Percentiles rank a stretch among this genome's conserved stretches.
phyloP scores from a whole-genome alignment of 2,113 vertebrate genomes.

The Pelodiscus sinensis region DNA sequence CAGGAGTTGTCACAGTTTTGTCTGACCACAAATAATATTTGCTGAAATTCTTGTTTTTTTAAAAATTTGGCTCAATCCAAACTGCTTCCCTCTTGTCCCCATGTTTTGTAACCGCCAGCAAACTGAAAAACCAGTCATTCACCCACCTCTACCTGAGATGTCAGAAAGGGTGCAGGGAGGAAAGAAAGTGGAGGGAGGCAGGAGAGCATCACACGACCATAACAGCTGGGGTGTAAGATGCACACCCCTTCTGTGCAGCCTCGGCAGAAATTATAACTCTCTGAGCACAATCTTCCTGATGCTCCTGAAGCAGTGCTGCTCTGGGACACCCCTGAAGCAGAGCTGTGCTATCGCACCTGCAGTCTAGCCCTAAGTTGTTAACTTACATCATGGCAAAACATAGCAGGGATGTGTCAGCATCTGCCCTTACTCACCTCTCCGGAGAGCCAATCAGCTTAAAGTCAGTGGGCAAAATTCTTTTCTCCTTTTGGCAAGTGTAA shows the following conservation, averaged over 20 bases:
- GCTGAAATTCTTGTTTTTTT: background rate
- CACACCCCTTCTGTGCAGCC: background rate
- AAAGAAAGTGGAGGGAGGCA: background rate
- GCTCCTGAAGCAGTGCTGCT: background rate
- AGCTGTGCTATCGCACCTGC: background rate
- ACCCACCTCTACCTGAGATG: background rate
- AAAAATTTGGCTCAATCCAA: background rate
- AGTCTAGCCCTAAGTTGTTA: rapidly evolving
- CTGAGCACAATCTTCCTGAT: background rate
- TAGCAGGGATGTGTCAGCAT: background rate
- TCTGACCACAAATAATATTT: background rate
- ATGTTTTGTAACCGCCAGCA: background rate
- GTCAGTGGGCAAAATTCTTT: background rate
- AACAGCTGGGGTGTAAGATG: background rate
- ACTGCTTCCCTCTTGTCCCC: background rate
- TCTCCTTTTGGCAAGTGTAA: background rate
- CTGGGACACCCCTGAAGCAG: rapidly evolving
- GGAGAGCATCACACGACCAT: background rate
- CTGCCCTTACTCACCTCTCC: background rate
- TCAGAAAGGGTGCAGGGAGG: background rate
- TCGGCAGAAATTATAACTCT: background rate
- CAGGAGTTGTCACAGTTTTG: background rate
- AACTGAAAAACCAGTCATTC: background rate
- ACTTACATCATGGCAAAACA: background rate
- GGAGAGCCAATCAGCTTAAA: rapidly evolving